These are phyloP conservation scores for Drosophila limbata DNA, from an alignment of 2,888 invertebrate genomes.

Conservation along the genomic window DNA sequence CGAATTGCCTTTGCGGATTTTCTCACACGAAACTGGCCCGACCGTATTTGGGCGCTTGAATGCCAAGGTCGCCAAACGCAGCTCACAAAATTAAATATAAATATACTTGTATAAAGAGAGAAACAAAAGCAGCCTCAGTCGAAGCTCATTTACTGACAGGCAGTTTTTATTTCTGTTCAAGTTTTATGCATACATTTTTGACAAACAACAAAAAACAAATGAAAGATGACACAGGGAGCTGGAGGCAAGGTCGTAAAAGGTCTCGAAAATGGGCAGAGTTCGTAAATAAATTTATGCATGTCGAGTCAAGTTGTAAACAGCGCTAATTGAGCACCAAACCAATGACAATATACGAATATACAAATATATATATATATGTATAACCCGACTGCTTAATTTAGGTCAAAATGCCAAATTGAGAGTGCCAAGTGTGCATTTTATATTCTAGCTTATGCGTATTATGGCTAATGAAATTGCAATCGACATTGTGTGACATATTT, in stretches of 20 bases:
- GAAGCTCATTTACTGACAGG: constrained; percentile 60
- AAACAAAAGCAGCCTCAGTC: constrained; percentile 24
- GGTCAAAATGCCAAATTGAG: constrained; percentile 73
- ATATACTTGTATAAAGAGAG: constrained; percentile 15
- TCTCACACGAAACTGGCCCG: constrained; percentile 65
- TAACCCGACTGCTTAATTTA: constrained; percentile 48
- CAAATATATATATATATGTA: constrained; percentile 9
- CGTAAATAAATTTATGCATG: constrained; percentile 12
- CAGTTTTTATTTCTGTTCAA: constrained; percentile 40
- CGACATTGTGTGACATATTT: constrained; percentile 37
- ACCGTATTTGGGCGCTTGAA: constrained; percentile 76
- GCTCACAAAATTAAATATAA: constrained; percentile 33
- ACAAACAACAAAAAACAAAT: constrained; percentile 28
- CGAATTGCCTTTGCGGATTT: constrained; percentile 36
- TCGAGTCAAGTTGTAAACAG: constrained; percentile 28
- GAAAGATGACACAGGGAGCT: constrained; percentile 44
- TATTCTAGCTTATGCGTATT: constrained; percentile 59
- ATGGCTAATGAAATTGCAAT: constrained; percentile 66
- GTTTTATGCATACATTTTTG: constrained; percentile 65
- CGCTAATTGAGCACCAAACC: constrained; percentile 45
- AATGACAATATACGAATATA: constrained; percentile 32
- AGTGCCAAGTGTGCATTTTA: constrained; percentile 60
- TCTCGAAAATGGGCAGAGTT: constrained; percentile 54
- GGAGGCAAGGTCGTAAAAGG: constrained; percentile 49
- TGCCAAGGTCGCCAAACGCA: constrained; percentile 70